Conservation (phyloP, 2,888 invertebrate genomes). For the Eumacrocentrus americanus region DNA sequence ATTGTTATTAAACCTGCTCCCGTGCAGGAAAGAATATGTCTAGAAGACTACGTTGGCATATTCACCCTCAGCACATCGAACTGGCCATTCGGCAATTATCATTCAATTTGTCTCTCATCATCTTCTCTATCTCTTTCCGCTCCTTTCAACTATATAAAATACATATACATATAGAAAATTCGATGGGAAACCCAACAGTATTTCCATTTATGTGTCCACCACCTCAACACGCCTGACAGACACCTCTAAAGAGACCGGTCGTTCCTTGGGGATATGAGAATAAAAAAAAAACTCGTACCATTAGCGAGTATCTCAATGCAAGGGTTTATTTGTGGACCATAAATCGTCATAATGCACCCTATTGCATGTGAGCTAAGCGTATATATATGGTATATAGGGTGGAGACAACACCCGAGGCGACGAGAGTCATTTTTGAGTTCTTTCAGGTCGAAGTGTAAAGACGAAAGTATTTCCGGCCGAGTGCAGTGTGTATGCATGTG, state of each 20-base stretch:
- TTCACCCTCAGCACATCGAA: background rate
- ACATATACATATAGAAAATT: background rate
- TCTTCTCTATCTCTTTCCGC: constrained; percentile 7
- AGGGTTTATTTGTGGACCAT: constrained; percentile 32
- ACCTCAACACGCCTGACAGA: too few relatives aligned
- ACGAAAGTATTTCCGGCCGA: constrained; percentile 40
- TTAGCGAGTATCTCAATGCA: constrained; percentile 31
- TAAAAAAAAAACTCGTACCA: constrained; percentile 14
- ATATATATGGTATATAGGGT: constrained; percentile 2
- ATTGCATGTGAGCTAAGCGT: constrained; percentile 25
- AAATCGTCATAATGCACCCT: constrained; percentile 31
- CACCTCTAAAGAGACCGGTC: constrained; percentile 10
- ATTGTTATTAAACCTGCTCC: constrained; percentile 37
- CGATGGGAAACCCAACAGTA: background rate
- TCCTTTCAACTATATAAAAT: background rate
- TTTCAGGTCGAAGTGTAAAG: constrained; percentile 33
- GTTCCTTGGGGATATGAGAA: background rate
- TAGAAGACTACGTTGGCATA: background rate
- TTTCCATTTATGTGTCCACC: background rate
- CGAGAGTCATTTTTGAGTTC: constrained; percentile 25
- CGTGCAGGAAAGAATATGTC: constrained; percentile 19
- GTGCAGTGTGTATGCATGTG: constrained; percentile 26
- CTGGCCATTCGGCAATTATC: constrained; percentile 22
- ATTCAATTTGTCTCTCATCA: constrained; percentile 10
- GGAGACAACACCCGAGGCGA: background rate